Evolutionary conservation across 2,113 vertebrate species (phyloP), one percentile per base, ranked within the genome.

Genomic region (Panthera uncia): DNA sequence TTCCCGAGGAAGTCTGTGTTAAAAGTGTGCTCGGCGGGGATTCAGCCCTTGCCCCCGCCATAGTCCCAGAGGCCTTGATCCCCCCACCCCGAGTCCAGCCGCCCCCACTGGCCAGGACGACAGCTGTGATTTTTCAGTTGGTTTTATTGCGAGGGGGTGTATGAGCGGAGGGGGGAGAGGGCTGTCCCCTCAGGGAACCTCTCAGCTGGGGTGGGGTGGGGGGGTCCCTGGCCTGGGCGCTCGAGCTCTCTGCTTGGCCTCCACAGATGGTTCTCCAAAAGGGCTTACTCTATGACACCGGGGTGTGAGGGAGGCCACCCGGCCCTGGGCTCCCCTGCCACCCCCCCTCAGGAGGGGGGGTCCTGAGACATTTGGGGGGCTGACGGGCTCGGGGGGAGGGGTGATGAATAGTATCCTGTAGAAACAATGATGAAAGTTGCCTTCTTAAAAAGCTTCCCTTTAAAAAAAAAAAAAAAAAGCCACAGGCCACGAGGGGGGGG

Each of bases 301-400:
- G 85, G 88, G 55, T 61, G 38, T 41, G 38, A 86, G 50, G 10
- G 15, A 66, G 65, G 87, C 81, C 96, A 91, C 89, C 73, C 36
- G 18, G 74, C 96, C 97, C 76, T 76, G 91, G 97, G 84, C 85
- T 85, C 96, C 73, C 90, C 63, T 73, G 11, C 89, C 50, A 76
- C 63, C 94, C 97, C 52, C 96, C 55, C 52, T 88, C 85, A 61
- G 38, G 66, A n/a, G 84, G 95, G 95, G 91, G 84, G 65, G 81
- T 88, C 98, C 98, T 98, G 98, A 98, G 98, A 98, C 97, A 95
- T 95, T 23, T 27, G 76, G 89, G 69, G 89, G 52, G 69, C 88
- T 91, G 81, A 79, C 0, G 14, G 76, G 63, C 76, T 29, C 14
- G 50, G 41, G 33, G 29, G 5, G 5, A 23, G 21, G 55, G 36